These are phyloP conservation scores for Drosophila nigricruria DNA, from an alignment of 2,888 invertebrate genomes.

Conservation along the genomic window DNA sequence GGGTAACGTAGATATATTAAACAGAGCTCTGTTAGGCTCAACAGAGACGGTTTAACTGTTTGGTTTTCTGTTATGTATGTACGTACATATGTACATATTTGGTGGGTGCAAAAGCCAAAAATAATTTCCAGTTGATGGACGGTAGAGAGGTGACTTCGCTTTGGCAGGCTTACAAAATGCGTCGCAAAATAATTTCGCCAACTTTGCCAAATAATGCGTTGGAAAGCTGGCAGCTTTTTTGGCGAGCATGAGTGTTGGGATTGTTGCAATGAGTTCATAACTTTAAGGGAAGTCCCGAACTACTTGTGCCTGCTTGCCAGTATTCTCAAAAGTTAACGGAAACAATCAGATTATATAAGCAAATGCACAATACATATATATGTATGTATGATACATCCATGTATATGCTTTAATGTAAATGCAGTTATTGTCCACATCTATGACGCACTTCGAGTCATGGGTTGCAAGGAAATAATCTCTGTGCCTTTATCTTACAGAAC, in stretches of 20 bases:
- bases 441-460: constrained; percentile 50
- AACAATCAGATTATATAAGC: constrained; percentile 13
- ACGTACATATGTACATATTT: constrained; percentile 7
- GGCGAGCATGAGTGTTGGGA: too few relatives aligned
- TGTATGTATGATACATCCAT: not conserved
- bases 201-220: constrained; percentile 16
- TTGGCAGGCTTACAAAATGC: constrained; percentile 62
- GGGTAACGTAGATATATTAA: not conserved
- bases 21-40: constrained; percentile 42
- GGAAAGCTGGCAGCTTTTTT: too few relatives aligned
- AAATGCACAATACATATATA: not conserved
- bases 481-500: constrained; percentile 27
- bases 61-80: constrained; percentile 9
- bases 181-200: constrained; percentile 69
- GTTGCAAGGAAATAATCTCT: constrained; percentile 23
- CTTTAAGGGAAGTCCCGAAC: constrained; percentile 27
- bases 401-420: not conserved
- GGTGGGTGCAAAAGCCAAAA: constrained; percentile 55
- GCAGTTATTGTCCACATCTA: constrained; percentile 5
- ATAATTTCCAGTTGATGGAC: constrained; percentile 51
- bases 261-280: not conserved
- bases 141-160: constrained; percentile 21
- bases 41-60: constrained; percentile 27
- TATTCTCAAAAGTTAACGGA: constrained; percentile 8
- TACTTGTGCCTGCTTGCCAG: not conserved